Evolutionary conservation across 2,888 invertebrate species (phyloP), one percentile per base, ranked within the genome.

Genomic region (Hemithea aestivaria): DNA sequence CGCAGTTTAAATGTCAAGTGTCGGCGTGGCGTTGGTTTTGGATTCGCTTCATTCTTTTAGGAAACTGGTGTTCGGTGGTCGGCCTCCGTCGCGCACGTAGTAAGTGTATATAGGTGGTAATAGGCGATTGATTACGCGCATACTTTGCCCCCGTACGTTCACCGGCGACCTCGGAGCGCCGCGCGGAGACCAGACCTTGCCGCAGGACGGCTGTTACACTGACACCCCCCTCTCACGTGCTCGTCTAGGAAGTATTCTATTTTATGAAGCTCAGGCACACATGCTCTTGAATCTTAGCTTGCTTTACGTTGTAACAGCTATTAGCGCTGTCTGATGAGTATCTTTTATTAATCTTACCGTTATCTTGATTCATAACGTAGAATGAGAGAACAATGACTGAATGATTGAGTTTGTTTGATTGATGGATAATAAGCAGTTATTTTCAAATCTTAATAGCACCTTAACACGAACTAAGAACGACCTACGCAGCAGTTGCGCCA

Each of bases 161-260:
- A 82, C 83, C 52, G 66, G 52, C 54, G 82, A 78, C 83, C 83
- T 82, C 82, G 83, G 50, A 46, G 58, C 45, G 47, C 58, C 45
- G 45, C 44, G 41, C 58, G 49, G 58, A 59, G 57, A 54, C 40
- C 66, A 68, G 80, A 77, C 83, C 83, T 82, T 80, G 82, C 64
- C 46, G 46, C 66, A 59, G 70, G 77, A 74, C 75, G 65, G 63
- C 56, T 27, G 26, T 22, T 60, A 53, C 66, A 53, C 59, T 50
- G 36, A 16, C 42, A 25, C 28, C 38, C 39, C 26, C 34, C 39
- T 35, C 45, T 59, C 62, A 62, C 65, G 55, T 55, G 55, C 40
- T 37, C 41, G 30, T 34, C 53, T 60, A 59, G 55, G 59, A 62
- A 62, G 56, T 63, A 54, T 42, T 37, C 43, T 49, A 46, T 49